A percentile compares a stretch with the other conserved stretches of the same genome.
Conservation (phyloP, 2,888 invertebrate species). For the Amiota minor region DNA sequence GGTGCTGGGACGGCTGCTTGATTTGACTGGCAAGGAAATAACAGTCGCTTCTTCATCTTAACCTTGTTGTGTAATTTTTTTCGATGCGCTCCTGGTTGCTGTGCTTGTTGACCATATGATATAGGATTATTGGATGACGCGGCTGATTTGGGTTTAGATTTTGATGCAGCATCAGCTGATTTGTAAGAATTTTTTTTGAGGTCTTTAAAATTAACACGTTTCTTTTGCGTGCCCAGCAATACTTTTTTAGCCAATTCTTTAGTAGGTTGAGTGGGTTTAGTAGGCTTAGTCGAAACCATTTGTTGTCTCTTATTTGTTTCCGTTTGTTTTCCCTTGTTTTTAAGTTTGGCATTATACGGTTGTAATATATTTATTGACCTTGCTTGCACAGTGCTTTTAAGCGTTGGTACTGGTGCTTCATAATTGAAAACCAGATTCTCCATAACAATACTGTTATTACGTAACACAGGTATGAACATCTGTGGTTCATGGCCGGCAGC, state of each 20-base stretch:
- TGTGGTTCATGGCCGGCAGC: constrained; percentile 43
- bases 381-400: neutral
- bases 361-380: too few relatives aligned
- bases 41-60: too few relatives aligned
- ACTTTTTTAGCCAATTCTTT: too few relatives aligned
- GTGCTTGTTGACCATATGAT: neutral
- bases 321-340: neutral
- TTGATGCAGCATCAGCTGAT: too few relatives aligned
- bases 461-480: constrained; percentile 44
- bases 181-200: too few relatives aligned
- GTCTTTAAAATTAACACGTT: neutral
- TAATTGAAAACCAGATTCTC: constrained; percentile 41
- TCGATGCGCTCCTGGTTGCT: neutral
- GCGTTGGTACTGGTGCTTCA: neutral
- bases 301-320: neutral
- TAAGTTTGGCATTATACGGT: neutral
- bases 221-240: neutral
- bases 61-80: neutral
- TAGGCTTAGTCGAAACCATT: too few relatives aligned
- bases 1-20: neutral
- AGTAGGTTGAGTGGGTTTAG: too few relatives aligned
- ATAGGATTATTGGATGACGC: neutral
- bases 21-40: neutral
- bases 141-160: too few relatives aligned
- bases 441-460: constrained; percentile 38